Evolutionary conservation across 2,888 invertebrate genomes (phyloP).

Genomic region (Alcis repandata): DNA sequence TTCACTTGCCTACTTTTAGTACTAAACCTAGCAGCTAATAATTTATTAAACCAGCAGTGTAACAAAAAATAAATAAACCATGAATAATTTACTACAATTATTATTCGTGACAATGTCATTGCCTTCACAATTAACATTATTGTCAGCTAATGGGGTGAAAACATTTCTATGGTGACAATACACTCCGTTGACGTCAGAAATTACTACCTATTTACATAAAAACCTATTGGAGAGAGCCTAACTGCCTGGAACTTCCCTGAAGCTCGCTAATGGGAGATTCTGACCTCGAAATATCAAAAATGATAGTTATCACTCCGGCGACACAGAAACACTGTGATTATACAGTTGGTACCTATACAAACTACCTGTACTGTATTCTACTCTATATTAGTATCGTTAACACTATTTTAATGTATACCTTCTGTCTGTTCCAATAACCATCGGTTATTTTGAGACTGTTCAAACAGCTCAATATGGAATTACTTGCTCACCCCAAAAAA

Average conservation of each 20-base stretch:
- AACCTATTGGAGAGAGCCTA: background rate
- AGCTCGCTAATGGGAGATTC: conserved; percentile 52
- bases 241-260: conserved; percentile 31
- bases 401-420: conserved; percentile 6
- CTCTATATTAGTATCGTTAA: conserved; percentile 27
- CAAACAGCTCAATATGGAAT: background rate
- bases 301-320: conserved; percentile 52
- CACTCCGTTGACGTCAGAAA: conserved; percentile 30
- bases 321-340: conserved; percentile 59
- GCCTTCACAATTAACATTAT: conserved; percentile 16
- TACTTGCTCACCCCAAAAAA: too few species aligned
- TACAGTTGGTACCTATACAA: too few species aligned
- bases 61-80: background rate
- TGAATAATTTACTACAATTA: conserved; percentile 13
- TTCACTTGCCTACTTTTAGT: too few species aligned
- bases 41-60: too few species aligned
- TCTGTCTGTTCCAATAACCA: background rate
- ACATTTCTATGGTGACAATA: conserved; percentile 24
- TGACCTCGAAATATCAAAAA: conserved; percentile 48
- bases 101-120: conserved; percentile 20
- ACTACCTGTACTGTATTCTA: too few species aligned
- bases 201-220: conserved; percentile 5
- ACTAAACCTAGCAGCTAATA: too few species aligned
- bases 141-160: conserved; percentile 23
- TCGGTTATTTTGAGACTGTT: background rate